phyloP scores from a whole-genome alignment of 2,888 invertebrate species.

The Andrena marginata region DNA sequence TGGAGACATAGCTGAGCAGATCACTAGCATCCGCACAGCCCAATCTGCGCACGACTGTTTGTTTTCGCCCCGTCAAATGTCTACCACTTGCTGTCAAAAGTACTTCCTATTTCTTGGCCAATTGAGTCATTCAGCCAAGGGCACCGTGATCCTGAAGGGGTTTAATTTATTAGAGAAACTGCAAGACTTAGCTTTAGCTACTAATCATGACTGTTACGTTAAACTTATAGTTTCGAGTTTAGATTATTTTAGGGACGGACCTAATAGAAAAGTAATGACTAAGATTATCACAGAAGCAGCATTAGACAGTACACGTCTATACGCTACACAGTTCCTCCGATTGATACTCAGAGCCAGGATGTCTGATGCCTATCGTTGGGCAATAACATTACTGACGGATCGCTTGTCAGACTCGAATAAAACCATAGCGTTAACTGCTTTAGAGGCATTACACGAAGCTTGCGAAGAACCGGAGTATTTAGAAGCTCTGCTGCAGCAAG shows the following conservation, averaged over 20 bases:
- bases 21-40: slow-evolving; percentile 90
- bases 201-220: slow-evolving; percentile 96
- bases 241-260: slow-evolving; percentile 93
- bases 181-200: slow-evolving; percentile 91
- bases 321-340: slow-evolving; percentile 96
- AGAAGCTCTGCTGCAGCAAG: slow-evolving; percentile 77
- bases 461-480: slow-evolving; percentile 89
- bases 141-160: slow-evolving; percentile 90
- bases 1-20: slow-evolving; percentile 91
- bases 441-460: slow-evolving; percentile 96
- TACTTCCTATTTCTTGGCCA: slow-evolving; percentile 98
- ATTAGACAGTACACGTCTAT: slow-evolving; percentile 89
- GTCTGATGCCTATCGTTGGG: slow-evolving; percentile 93
- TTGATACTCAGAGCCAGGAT: slow-evolving; percentile 92
- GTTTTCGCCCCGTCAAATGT: slow-evolving; percentile 95
- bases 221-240: slow-evolving; percentile 97
- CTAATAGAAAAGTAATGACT: slow-evolving; percentile 89
- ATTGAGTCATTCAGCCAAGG: slow-evolving; percentile 90
- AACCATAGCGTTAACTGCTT: slow-evolving; percentile 92
- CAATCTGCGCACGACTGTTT: slow-evolving; percentile 94
- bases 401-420: slow-evolving; percentile 94
- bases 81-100: slow-evolving; percentile 95
- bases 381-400: slow-evolving; percentile 92
- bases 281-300: slow-evolving; percentile 86
- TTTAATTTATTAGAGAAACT: slow-evolving; percentile 85